Base-by-base conservation (phyloP, 1,140 invertebrate genomes). In the Atta cephalotes region DNA sequence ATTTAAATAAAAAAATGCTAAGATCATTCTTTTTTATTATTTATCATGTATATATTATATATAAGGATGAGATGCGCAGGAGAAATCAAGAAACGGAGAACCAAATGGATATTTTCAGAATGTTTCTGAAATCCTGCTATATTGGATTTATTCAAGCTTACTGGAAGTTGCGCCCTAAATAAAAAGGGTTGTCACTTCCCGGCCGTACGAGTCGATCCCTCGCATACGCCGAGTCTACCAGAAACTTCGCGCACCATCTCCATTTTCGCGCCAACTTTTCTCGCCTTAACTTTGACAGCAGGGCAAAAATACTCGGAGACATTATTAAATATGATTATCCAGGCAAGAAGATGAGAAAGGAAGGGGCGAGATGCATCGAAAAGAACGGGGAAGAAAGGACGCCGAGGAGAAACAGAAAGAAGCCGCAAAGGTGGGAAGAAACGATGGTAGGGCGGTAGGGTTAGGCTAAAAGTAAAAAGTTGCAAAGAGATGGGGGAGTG, bases 251-350 rank as follows among this genome's bases (percentile, higher is more conserved):
- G 77, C 70, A 53, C 81, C 49, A 49, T 62, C 87, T 31, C 76
- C 77, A 65, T 62, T 91, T 89, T 91, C 90, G 87, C 91, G 56
- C 84, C 79, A 92, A 92, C 85, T 93, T 93, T 89, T 79, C 80
- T 70, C 68, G 60, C 35, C 21, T 78, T 79, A 94, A 94, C 91
- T 94, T 94, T 93, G 92, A 94, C 92, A 92, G 91, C 88, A 86
- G 90, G 78, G 92, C 86, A 93, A 95, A 95, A 95, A 95, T 95
- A 94, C 58, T 87, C 92, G 89, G 92, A 81, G 93, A 95, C 92
- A 93, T 95, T 95, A 95, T 95, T 95, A 95, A 95, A 95, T 95
- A 95, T 93, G 93, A 95, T 95, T 94, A 95, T 93, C 93, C 92
- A 82, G 35, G 77, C 53, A 53, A 65, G 68, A 18, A 49, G 18